Conservation (phyloP, 2,113 vertebrate species). For the Zosterops lateralis region DNA sequence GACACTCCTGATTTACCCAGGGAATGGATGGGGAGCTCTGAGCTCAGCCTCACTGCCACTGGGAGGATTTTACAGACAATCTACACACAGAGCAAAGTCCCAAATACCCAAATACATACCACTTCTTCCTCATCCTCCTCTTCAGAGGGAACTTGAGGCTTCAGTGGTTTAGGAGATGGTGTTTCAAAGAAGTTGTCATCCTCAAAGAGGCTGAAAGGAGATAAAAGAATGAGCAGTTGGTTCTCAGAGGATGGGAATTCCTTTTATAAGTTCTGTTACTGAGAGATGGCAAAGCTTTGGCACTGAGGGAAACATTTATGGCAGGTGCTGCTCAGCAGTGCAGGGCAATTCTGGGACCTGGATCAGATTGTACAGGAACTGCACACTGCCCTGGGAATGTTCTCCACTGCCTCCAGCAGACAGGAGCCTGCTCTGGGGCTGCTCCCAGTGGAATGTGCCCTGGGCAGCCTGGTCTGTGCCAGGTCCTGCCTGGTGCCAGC, state of each 20-base stretch:
- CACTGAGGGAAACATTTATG: neutral
- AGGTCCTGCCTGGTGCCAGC: neutral
- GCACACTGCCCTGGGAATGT: neutral
- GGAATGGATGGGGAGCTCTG: neutral
- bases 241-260: neutral
- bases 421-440: fast-evolving
- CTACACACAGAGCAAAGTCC: neutral
- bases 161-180: conserved; percentile 39
- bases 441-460: neutral
- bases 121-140: conserved; percentile 94
- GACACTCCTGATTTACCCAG: neutral
- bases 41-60: neutral
- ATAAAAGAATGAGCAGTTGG: neutral
- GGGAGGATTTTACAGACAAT: neutral
- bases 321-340: fast-evolving
- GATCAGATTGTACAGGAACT: neutral
- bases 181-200: conserved; percentile 68
- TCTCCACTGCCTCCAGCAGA: neutral
- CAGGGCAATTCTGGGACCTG: neutral
- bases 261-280: neutral
- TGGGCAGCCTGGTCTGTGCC: neutral
- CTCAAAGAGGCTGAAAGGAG: conserved; percentile 60
- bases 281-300: neutral
- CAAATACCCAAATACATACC: conserved; percentile 72
- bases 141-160: conserved; percentile 39